Conservation (phyloP, 2,113 vertebrate species). For the Trichomycterus rosablanca region DNA sequence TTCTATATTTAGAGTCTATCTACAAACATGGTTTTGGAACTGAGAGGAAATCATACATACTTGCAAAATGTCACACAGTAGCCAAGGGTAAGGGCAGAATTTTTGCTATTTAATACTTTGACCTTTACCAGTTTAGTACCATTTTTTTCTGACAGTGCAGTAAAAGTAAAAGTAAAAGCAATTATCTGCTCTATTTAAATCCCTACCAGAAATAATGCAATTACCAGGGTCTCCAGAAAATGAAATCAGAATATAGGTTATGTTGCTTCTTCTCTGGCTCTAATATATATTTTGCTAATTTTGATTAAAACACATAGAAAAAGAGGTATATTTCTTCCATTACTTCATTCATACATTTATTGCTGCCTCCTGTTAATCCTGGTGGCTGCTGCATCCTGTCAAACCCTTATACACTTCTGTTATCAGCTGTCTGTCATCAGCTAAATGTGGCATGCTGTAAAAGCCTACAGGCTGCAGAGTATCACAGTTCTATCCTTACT, state of each 20-base stretch:
- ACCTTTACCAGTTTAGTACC: no score
- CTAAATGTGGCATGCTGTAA: slow-evolving; percentile 15
- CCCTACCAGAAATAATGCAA: neutral
- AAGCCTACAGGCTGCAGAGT: slow-evolving; percentile 25
- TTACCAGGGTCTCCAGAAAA: slow-evolving; percentile 1
- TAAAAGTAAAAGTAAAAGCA: no score
- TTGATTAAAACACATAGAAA: slow-evolving; percentile 14
- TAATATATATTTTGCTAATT: no score
- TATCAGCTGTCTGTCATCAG: slow-evolving; percentile 12
- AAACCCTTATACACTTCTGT: neutral
- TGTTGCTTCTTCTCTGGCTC: neutral
- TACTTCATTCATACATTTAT: slow-evolving; percentile 20
- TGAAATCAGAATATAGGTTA: slow-evolving; percentile 2
- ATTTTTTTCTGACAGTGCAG: no score
- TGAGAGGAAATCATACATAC: no score
- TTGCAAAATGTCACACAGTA: no score
- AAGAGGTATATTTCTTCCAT: slow-evolving; percentile 37
- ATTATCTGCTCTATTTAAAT: no score
- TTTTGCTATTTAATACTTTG: no score
- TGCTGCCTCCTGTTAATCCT: neutral
- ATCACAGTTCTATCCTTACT: slow-evolving; percentile 34
- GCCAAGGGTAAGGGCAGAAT: no score
- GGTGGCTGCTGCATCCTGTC: slow-evolving; percentile 2
- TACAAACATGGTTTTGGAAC: no score
- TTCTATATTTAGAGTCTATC: no score